Base-by-base conservation (phyloP, 2,888 invertebrate species). In the Melipona bicolor region DNA sequence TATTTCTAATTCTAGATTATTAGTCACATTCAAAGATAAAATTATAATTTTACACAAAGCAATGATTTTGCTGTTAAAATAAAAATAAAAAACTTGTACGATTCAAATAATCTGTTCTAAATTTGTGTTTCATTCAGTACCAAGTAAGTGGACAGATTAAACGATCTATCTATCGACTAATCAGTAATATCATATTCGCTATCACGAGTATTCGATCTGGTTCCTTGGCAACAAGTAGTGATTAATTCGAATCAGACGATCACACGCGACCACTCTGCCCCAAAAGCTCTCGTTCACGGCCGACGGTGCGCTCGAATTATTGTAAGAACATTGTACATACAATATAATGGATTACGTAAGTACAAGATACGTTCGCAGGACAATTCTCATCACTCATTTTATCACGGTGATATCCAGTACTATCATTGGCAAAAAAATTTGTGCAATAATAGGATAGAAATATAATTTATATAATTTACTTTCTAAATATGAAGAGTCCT, bases 311-410 rank as follows among this genome's bases (percentile, higher is more conserved):
- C 84, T 71, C 79, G 77, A 85, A 85, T 88, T 88, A 90, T 87
- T 90, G 90, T 90, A 90, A 90, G 87, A 89, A 90, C 88, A 76
- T 89, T 91, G 91, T 91, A 91, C 84, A 91, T 91, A 91, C 85
- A 85, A 79, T 88, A 88, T 90, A 90, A 87, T 90, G 90, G 86
- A 90, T 89, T 90, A 84, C 84, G 76, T 86, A 82, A 89, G 88
- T 86, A 79, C 83, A 85, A 76, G 81, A 77, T 77, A 72, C 83
- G 86, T 89, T 81, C 80, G 70, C 83, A 88, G 69, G 83, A 81
- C 73, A 79, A 88, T 88, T 85, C 83, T 83, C 83, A 83, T 75
- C 70, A 54, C 36, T 72, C 77, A 61, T 70, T 85, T 86, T 73
- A 79, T 79, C 78, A 32, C 43, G 59, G n/a, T 69, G 27, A 3